Percentiles rank a stretch among this genome's conserved stretches.
Evolutionary conservation across 1,140 invertebrate species (phyloP).

Genomic region (Diabrotica undecimpunctata): DNA sequence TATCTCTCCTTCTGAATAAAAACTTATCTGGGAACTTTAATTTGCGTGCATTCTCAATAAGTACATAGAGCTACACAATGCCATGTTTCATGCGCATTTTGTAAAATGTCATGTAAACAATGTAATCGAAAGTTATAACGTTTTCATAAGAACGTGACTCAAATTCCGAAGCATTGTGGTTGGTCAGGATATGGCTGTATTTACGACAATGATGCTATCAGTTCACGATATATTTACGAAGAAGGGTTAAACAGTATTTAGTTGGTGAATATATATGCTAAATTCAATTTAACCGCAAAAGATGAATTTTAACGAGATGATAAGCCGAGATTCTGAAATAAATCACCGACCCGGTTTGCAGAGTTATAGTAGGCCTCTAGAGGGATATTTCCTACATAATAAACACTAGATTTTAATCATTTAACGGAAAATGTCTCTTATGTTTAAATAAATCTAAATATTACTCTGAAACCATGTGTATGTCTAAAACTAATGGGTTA

Average conservation of each 20-base stretch:
- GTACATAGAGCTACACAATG: not conserved
- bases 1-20: too few relatives aligned
- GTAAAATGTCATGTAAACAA: conserved; percentile 8
- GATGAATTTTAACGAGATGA: too few relatives aligned
- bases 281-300: not conserved
- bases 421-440: too few relatives aligned
- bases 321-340: too few relatives aligned
- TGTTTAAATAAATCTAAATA: too few relatives aligned
- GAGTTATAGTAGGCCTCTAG: too few relatives aligned
- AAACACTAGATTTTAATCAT: too few relatives aligned
- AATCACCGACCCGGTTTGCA: too few relatives aligned
- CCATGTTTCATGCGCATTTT: conserved; percentile 4
- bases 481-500: too few relatives aligned
- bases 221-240: conserved; percentile 3
- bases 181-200: conserved; percentile 6
- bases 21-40: too few relatives aligned
- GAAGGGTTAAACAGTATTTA: not conserved
- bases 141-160: conserved; percentile 13
- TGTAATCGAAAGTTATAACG: conserved; percentile 12
- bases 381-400: too few relatives aligned
- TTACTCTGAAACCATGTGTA: too few relatives aligned
- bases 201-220: conserved; percentile 1
- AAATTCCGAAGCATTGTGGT: conserved; percentile 8
- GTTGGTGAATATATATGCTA: not conserved
- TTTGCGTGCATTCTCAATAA: not conserved